Conservation (phyloP, 2,888 invertebrate species). For the Cosmia trapezina region DNA sequence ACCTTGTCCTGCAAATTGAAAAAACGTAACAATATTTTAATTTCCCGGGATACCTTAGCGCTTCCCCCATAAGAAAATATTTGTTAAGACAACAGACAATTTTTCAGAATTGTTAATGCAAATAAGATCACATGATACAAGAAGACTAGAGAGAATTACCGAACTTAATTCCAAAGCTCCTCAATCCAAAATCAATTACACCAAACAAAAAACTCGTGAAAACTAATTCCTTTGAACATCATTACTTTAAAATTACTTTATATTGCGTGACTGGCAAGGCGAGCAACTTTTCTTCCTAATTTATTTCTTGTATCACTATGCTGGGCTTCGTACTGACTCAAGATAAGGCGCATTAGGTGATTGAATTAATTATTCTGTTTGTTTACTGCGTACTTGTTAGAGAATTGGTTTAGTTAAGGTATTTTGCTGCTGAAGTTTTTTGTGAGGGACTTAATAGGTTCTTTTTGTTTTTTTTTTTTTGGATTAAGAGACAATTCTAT, state of each 20-base stretch:
- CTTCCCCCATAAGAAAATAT: not conserved
- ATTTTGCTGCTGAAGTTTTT: slow-evolving; percentile 2
- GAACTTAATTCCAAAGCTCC: slow-evolving; percentile 1
- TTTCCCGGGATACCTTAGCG: too few relatives aligned
- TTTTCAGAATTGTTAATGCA: not conserved
- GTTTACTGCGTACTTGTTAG: slow-evolving; percentile 17
- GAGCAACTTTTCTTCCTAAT: slow-evolving; percentile 16
- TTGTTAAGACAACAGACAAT: not conserved
- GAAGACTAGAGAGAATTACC: not conserved
- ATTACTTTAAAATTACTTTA: slow-evolving; percentile 33
- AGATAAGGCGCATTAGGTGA: slow-evolving; percentile 37
- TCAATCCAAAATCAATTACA: slow-evolving; percentile 27
- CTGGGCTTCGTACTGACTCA: not conserved
- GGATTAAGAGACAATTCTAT: not conserved
- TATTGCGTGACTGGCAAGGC: slow-evolving; percentile 32
- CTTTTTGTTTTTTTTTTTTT: too few relatives aligned
- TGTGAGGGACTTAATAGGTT: not conserved
- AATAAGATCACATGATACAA: not conserved
- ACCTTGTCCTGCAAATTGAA: too few relatives aligned
- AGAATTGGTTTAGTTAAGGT: not conserved
- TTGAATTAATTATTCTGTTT: slow-evolving; percentile 54
- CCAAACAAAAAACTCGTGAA: slow-evolving; percentile 18
- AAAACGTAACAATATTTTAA: too few relatives aligned
- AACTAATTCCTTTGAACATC: slow-evolving; percentile 20
- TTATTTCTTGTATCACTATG: slow-evolving; percentile 44